Evolutionary conservation across 2,113 vertebrate genomes (phyloP), one percentile per base, ranked within the genome.

Genomic region (Rynchops niger): DNA sequence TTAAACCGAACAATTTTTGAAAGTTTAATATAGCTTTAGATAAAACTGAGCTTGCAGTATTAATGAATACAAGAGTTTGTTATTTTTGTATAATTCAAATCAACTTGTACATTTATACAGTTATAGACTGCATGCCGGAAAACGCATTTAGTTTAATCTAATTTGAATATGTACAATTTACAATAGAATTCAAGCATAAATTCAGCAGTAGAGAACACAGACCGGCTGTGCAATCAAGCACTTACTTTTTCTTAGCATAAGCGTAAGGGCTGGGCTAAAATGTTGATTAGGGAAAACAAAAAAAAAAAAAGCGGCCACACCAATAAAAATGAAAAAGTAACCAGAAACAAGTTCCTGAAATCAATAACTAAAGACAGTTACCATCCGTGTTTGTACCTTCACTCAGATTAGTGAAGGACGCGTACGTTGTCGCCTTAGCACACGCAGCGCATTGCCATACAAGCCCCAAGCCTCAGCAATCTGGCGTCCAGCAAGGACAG

Each of bases 11-110:
- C 79, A 36, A 92, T 81, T 76, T 94, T 89, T 80, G 66, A 93
- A 98, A 97, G 84, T 98, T 98, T 97, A 98, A 97, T 98, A 96
- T 29, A 95, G 84, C 69, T 97, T 96, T 97, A 93, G 91, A 93
- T 97, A 97, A 98, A 98, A 97, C 86, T 92, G 86, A 97, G 93
- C 81, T 97, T 96, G 88, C 96, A 98, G 95, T 96, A 94, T 49
- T 94, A 71, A 97, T 91, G 93, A 95, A 91, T 97, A 96, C 94
- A 98, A 87, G 87, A 97, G 87, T 93, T 93, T 71, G 52, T 95
- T 62, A 88, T 84, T 90, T 91, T 90, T 67, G 50, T 96, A 56
- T 92, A 86, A 93, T 15, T 67, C 91, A 97, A 95, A 96, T 96
- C 65, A 92, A 40, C 78, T 93, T 95, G 86, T 90, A 93, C 88